Percentiles rank a stretch among this genome's conserved stretches.
phyloP scores from a whole-genome alignment of 2,888 invertebrate species.

The Chironomus riparius region DNA sequence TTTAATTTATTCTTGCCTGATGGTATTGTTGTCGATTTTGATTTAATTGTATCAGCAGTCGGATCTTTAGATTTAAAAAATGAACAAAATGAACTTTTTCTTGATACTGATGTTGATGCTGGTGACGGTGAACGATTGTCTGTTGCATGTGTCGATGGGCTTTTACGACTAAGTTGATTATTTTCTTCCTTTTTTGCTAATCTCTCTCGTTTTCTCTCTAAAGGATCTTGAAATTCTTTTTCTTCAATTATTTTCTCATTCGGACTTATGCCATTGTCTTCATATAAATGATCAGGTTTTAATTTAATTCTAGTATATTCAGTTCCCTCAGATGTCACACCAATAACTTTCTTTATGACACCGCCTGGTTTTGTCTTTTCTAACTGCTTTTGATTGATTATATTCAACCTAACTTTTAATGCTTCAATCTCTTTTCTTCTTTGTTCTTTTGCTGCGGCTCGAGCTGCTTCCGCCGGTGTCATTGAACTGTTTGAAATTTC shows the following conservation, averaged over 20 bases:
- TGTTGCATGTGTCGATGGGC: background rate
- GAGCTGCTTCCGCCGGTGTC: conserved; percentile 29
- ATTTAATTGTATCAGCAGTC: conserved; percentile 54
- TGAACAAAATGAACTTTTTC: conserved; percentile 74
- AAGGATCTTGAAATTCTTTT: conserved; percentile 49
- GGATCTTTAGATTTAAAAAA: conserved; percentile 65
- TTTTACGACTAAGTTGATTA: conserved; percentile 28
- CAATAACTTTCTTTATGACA: conserved; percentile 31
- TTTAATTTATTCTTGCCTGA: conserved; percentile 31
- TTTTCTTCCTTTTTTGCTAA: conserved; percentile 33
- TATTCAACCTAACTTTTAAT: conserved; percentile 12
- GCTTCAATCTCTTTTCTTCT: conserved; percentile 21
- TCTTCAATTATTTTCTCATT: conserved; percentile 39
- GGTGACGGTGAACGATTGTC: conserved; percentile 59
- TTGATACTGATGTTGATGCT: conserved; percentile 52
- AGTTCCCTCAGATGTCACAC: conserved; percentile 41
- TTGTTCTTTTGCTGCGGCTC: conserved; percentile 5
- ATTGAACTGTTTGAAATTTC: conserved; percentile 2
- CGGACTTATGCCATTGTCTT: conserved; percentile 46
- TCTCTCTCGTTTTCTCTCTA: conserved; percentile 46
- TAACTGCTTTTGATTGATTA: conserved; percentile 14
- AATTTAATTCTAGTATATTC: conserved; percentile 59
- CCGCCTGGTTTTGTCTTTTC: background rate
- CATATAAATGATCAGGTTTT: conserved; percentile 66
- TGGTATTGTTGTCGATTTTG: conserved; percentile 30